Evolutionary conservation across 2,888 invertebrate genomes (phyloP), one percentile per base, ranked within the genome.

Genomic region (Drosophila demipolita): DNA sequence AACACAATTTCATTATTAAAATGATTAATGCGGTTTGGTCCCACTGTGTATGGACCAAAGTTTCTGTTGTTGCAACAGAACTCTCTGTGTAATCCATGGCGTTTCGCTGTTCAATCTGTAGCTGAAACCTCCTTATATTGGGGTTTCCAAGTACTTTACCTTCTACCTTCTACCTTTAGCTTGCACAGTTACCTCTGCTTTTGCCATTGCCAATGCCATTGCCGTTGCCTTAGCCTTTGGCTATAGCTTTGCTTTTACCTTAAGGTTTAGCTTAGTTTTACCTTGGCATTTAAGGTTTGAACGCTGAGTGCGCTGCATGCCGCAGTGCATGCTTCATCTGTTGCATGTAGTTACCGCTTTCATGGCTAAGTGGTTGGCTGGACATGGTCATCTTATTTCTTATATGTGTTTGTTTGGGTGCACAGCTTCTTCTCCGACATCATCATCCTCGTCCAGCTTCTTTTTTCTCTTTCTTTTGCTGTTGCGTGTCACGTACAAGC

Each of bases 401-500:
- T 76, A 64, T 80, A 72, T 80, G 54, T 38, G 11, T 38, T 36
- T 55, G 70, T 81, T 82, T 87, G 80, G 86, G 75, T 84, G 82
- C 79, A 40, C 66, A 62, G 67, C 69, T 42, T 45, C 38, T 45
- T 32, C 62, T 11, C 29, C 50, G 36, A 49, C 53, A 59, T 35
- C 63, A 20, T 57, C 45, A 48, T 57, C 50, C 33, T 59, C 62
- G 50, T 66, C 66, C 75, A 77, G 61, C 73, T 82, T 70, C 67
- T 72, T 67, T 67, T 67, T 65, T 29, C 66, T 75, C 75, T 80
- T 86, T 78, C 82, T 73, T 82, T 83, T 80, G 85, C 84, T 84
- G 84, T 91, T 92, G 91, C 91, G 91, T 91, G 91, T 92, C 91
- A 91, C 91, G 92, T 91, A 91, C 91, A 91, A 90, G 90, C 91